Percentiles rank a stretch among this genome's conserved stretches.
Evolutionary conservation across 2,113 vertebrate species (phyloP).

Genomic region (Macaca mulatta): DNA sequence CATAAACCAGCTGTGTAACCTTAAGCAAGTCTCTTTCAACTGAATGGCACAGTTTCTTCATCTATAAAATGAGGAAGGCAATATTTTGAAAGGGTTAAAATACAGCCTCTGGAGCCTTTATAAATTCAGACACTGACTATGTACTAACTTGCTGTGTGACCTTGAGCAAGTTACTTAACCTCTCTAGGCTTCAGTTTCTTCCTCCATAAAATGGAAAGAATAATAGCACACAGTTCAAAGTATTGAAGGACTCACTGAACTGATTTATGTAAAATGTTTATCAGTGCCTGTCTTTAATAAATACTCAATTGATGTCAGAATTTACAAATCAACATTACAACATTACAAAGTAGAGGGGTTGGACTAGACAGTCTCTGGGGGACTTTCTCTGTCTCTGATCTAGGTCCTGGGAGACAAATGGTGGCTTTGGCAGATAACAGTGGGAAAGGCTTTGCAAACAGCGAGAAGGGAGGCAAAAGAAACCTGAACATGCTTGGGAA

Average conservation of each 20-base stretch:
- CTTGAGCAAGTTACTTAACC: background rate
- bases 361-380: background rate
- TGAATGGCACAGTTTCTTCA: background rate
- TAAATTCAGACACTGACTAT: background rate
- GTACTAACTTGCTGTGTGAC: background rate
- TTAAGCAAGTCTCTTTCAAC: background rate
- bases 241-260: background rate
- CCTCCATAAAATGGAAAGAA: background rate
- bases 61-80: background rate
- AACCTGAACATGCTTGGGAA: accelerated
- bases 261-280: background rate
- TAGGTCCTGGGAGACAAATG: background rate
- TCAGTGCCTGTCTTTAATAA: background rate
- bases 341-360: background rate
- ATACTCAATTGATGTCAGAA: background rate
- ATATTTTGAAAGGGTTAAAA: background rate
- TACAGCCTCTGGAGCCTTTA: background rate
- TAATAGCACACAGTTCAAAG: background rate
- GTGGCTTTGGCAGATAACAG: background rate
- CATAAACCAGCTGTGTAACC: background rate
- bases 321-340: background rate
- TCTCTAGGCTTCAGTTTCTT: background rate
- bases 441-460: too few relatives aligned
- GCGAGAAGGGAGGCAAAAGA: background rate
- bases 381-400: background rate